Evolutionary conservation across 1,140 invertebrate genomes (phyloP), one percentile per base, ranked within the genome.

Genomic region (Melitaea cinxia): DNA sequence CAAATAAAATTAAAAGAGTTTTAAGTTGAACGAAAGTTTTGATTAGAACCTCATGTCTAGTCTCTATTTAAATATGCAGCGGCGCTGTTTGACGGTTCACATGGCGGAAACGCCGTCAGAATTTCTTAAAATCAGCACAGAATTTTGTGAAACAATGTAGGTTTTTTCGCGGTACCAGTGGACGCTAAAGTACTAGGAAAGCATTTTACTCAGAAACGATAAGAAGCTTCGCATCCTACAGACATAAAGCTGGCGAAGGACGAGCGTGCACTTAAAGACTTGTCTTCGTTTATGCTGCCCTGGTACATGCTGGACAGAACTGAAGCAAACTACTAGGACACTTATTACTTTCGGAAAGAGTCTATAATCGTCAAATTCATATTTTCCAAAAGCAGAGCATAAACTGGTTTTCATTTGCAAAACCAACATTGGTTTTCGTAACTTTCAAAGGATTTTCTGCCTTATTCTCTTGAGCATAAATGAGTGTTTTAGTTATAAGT

Each of bases 211-310:
- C 70, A 68, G 78, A 82, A 83, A 74, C 77, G 75, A 72, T 84
- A 88, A 85, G 83, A 73, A 77, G 81, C 80, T 83, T 82, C 74
- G 72, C 75, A 76, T 78, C 83, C 75, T 80, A 76, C 76, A 80
- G 82, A 80, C 79, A 77, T 83, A 85, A 85, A 84, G 80, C 83
- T 80, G 72, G 77, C 77, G 73, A 75, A 81, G 74, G 80, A 83
- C 82, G 77, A 75, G 71, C 69, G 68, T 75, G 82, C 81, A 83
- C 81, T 87, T 77, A 82, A 73, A 62, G 68, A 75, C 73, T 76
- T 77, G 74, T 76, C 75, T 62, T 62, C 60, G 37, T 69, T 58
- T 35, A 59, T 72, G 64, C 70, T 68, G 56, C 12, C 35, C 68
- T 72, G 59, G 26, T 58, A 61, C 65, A 26, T 65, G 26, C 24